Conservation (phyloP, 2,797 vertebrate genomes). For the Kryptopterus vitreolus region DNA sequence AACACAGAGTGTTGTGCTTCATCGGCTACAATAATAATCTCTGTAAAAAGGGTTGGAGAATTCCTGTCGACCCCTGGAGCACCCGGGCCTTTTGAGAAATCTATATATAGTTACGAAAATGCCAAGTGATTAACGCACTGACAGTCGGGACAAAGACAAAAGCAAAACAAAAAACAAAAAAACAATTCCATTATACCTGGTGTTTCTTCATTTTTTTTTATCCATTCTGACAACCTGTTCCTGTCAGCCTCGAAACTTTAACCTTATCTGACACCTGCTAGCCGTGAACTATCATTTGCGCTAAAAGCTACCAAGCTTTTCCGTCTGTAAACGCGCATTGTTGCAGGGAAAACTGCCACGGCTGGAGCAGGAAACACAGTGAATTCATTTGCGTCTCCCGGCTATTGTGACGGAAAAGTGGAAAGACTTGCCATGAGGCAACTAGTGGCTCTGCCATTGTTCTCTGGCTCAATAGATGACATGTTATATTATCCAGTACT, state of each 20-base stretch:
- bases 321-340: constrained; percentile 17
- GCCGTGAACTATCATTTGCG: background rate
- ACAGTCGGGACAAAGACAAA: background rate
- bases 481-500: constrained; percentile 52
- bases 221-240: background rate
- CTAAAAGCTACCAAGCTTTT: constrained; percentile 17
- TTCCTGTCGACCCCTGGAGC: background rate
- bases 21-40: constrained; percentile 1
- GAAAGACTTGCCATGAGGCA: constrained; percentile 52
- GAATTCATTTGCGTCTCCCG: constrained; percentile 38
- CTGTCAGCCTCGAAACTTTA: background rate
- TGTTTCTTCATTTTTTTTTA: background rate
- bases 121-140: background rate
- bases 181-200: no score
- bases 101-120: background rate
- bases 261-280: constrained; percentile 14
- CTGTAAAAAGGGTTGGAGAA: background rate
- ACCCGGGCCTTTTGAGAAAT: background rate
- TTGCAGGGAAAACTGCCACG: constrained; percentile 33
- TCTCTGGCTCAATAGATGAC: constrained; percentile 47
- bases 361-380: constrained; percentile 44
- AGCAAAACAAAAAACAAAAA: background rate
- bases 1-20: no score
- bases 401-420: constrained; percentile 45
- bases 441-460: constrained; percentile 42